Percentiles rank a stretch among this genome's conserved stretches.
Conservation (phyloP, 2,797 vertebrate species). For the Scyliorhinus canicula region DNA sequence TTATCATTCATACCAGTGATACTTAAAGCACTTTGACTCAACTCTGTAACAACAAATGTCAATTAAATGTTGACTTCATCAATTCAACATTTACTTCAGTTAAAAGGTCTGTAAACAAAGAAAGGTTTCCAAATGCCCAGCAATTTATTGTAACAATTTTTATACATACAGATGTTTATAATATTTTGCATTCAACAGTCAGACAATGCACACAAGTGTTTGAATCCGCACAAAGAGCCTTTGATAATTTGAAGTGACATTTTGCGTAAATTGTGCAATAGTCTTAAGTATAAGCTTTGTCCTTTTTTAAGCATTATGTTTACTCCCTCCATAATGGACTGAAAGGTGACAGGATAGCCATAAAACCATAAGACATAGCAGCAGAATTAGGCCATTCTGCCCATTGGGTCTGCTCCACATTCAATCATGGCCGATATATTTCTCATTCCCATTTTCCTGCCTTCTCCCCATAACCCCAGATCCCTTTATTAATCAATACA, state of each 20-base stretch:
- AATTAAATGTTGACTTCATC: slow-evolving; percentile 9
- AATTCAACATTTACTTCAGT: not conserved
- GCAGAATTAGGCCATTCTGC: too few relatives aligned
- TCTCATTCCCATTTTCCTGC: too few relatives aligned
- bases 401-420: too few relatives aligned
- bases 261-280: not conserved
- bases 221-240: not conserved
- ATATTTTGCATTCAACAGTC: not conserved
- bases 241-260: not conserved
- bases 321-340: not conserved
- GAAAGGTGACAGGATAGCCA: not conserved
- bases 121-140: not conserved
- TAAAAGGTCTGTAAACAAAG: not conserved
- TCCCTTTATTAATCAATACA: too few relatives aligned
- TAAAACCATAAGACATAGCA: too few relatives aligned
- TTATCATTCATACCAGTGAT: slow-evolving; percentile 59
- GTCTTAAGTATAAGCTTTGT: not conserved
- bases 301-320: not conserved
- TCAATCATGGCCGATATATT: too few relatives aligned
- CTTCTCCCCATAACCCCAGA: too few relatives aligned
- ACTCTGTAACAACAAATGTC: slow-evolving; percentile 59
- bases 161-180: not conserved
- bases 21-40: slow-evolving; percentile 59
- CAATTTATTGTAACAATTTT: not conserved
- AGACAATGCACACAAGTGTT: not conserved